Evolutionary conservation across 2,113 vertebrate genomes (phyloP).

Genomic region (Tiliqua scincoides): DNA sequence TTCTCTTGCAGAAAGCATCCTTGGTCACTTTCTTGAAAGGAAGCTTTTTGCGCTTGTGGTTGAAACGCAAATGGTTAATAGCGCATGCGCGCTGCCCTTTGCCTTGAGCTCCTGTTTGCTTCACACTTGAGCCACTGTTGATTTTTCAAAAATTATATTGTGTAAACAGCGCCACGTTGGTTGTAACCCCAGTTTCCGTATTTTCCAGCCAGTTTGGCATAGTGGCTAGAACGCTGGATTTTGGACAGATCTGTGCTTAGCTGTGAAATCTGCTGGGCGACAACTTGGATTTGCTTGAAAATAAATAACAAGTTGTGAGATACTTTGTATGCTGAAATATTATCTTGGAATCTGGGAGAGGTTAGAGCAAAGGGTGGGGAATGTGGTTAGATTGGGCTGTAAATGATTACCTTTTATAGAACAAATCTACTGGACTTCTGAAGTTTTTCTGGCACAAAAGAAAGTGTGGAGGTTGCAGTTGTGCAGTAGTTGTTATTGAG

Average conservation of each 20-base stretch:
- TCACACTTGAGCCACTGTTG: neutral
- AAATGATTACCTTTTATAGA: slow-evolving; percentile 3
- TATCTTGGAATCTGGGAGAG: neutral
- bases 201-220: neutral
- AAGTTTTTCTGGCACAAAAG: neutral
- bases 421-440: neutral
- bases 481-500: too few relatives aligned
- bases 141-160: neutral
- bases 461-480: too few relatives aligned
- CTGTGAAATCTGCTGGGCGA: neutral
- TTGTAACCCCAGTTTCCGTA: neutral
- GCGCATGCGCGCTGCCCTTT: neutral
- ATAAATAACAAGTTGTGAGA: neutral
- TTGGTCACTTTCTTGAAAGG: neutral
- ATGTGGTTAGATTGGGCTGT: neutral
- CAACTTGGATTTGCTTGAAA: neutral
- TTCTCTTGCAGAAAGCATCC: neutral
- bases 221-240: neutral
- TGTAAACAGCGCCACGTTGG: neutral
- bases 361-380: neutral
- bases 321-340: neutral
- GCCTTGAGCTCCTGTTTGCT: neutral
- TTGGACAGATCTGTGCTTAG: neutral
- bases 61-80: neutral
- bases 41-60: neutral